Evolutionary conservation across 2,888 invertebrate genomes (phyloP).

Genomic region (Oscheius myriophilus): DNA sequence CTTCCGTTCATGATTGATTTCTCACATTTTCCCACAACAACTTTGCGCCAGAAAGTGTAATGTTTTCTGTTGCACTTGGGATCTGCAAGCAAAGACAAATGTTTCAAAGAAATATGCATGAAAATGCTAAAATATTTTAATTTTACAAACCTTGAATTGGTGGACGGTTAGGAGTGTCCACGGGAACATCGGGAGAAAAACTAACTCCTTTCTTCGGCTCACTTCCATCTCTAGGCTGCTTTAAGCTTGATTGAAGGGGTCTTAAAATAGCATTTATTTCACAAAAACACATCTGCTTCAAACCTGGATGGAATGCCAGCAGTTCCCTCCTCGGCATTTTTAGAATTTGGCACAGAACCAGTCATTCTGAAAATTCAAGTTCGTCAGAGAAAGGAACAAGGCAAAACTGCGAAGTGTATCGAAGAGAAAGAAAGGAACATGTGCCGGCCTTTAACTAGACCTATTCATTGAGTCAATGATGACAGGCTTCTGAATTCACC

Average conservation of each 20-base stretch:
- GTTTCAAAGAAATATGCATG: too few species aligned
- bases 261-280: constrained; percentile 1
- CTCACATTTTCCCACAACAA: too few species aligned
- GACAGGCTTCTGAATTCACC: constrained; percentile 5
- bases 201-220: constrained; percentile 21
- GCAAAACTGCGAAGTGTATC: neutral
- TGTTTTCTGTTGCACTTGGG: too few species aligned
- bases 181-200: constrained; percentile 21
- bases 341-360: constrained; percentile 31
- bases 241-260: constrained; percentile 15
- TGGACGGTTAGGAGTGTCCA: constrained; percentile 18
- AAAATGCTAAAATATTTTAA: too few species aligned
- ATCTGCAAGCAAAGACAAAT: too few species aligned
- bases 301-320: neutral
- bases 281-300: too few species aligned
- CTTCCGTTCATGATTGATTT: too few species aligned
- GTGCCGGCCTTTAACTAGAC: constrained; percentile 1
- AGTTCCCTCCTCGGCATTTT: constrained; percentile 22
- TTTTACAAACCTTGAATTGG: constrained; percentile 25
- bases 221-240: constrained; percentile 19
- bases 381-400: neutral
- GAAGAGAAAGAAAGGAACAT: neutral
- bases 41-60: too few species aligned
- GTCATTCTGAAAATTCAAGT: constrained; percentile 31
- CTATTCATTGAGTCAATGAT: neutral